A percentile compares a stretch with the other conserved stretches of the same genome.
phyloP scores from a whole-genome alignment of 2,888 invertebrate genomes.

The Tenthredo mesomela region DNA sequence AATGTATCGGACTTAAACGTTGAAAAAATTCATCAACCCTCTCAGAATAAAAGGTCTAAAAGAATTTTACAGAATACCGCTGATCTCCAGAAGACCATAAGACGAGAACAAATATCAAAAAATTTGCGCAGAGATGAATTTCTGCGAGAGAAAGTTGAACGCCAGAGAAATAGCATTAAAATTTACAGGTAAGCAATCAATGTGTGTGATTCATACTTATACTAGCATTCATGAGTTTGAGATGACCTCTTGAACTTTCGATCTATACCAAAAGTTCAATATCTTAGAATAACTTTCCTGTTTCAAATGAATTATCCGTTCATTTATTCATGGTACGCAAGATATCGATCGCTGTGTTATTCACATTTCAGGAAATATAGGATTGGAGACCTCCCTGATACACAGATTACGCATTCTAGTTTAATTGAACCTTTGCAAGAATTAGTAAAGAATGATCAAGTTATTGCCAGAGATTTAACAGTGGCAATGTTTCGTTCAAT shows the following conservation, averaged over 20 bases:
- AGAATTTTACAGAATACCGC: conserved; percentile 75
- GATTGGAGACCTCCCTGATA: conserved; percentile 87
- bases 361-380: conserved; percentile 82
- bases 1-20: neutral
- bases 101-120: conserved; percentile 65
- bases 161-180: conserved; percentile 62
- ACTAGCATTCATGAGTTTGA: neutral
- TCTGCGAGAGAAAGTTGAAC: conserved; percentile 65
- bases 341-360: conserved; percentile 13
- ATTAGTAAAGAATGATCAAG: conserved; percentile 80
- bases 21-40: conserved; percentile 55
- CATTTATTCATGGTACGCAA: neutral
- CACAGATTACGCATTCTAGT: conserved; percentile 83
- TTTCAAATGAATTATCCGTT: neutral
- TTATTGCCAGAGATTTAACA: conserved; percentile 70
- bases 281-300: neutral
- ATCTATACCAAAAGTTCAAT: too few species aligned
- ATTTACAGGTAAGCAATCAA: conserved; percentile 55
- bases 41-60: conserved; percentile 66
- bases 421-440: conserved; percentile 83
- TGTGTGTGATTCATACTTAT: neutral
- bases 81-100: conserved; percentile 68
- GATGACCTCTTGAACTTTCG: too few species aligned
- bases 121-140: conserved; percentile 72
- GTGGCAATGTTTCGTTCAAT: conserved; percentile 67